Base-by-base conservation (phyloP, 2,797 vertebrate species). In the Arnoldichthys spilopterus region DNA sequence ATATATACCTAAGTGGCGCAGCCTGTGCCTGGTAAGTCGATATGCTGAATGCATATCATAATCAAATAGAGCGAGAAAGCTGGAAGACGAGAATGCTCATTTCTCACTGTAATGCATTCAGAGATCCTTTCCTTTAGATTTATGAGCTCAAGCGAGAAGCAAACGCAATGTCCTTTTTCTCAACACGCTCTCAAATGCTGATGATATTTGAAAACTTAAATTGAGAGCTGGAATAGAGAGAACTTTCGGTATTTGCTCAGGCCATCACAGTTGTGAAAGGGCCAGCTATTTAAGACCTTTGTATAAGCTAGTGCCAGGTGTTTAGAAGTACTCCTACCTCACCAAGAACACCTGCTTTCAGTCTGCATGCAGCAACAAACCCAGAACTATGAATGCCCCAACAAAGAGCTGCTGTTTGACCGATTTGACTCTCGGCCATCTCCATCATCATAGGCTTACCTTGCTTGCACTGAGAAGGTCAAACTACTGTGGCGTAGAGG, bases 391-490 rank as follows among this genome's bases (percentile, higher is more conserved):
- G 37, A 43, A 7, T 26, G 64, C 40, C 40, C 40, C 15, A 16
- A 47, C 40, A 45, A 8, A 47, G 12, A 26, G 13, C 64, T 47
- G 40, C 22, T 9, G 16, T 67, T 16, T 26, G 34, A 34, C 61
- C 18, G 8, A 6, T 20, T 12, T 22, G 20, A 22, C 62, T 34
- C n/a, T 66, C 6, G 12, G 34, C 34, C 37, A 43, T 45, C 22
- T 66, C 63, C n/a, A 43, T 45, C 66, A 69, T 11, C 24, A 18
- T 30, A 30, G 1, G 66, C 26, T 32, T 26, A 26, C 2, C 26
- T 53, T 28, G 18, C 37, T 45, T 51, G 43, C 66, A 28, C 28
- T 47, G 64, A 59, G 28, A 70, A 26, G 75, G 54, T 51, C 80
- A 66, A 49, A 51, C 32, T 68, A 70, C 71, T 56, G 49, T n/a